Evolutionary conservation across 2,888 invertebrate species (phyloP), one percentile per base, ranked within the genome.

Genomic region (Ichneumon xanthorius): DNA sequence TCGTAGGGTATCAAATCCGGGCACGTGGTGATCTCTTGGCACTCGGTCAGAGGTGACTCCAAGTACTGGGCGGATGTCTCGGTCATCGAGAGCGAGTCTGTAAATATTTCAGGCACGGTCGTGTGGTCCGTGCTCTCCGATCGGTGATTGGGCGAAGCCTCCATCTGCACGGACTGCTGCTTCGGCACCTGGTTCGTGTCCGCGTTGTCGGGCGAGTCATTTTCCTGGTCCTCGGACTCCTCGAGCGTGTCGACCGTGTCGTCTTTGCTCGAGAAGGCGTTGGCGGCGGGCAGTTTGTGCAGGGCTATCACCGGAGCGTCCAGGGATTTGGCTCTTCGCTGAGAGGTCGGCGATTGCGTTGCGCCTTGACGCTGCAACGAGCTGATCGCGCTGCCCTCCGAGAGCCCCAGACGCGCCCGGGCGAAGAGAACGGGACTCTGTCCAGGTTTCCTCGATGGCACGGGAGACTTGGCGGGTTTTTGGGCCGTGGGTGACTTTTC

Each of bases 181-280:
- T 83, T 77, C 7, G 16, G 6, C 9, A 19, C 71, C 11, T 80
- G 65, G 58, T 80, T 61, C 6, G 55, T n/a, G 9, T 73, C 68
- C 58, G 50, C 75, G 1, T 50, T 77, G 4, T 80, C 82, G 40
- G 48, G 26, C 30, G 87, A 86, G 14, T 65, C 67, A 26, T 70
- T 92, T 95, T 96, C 89, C 95, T 95, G 87, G 9, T 89, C 89
- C 55, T 91, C 90, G 16, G 82, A 85, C 92, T 96, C 96, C 87
- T 97, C 97, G 83, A 96, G 95, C 89, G 96, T 96, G 88, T 96
- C 98, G 0, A 98, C 96, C 0, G 98, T 98, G 92, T 98, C 98
- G 92, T 98, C 98, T 94, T 98, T 98, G 33, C 97, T 97, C 1
- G 98, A 98, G 92, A 98, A 97, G 0, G 98, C 97, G 93, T 97